A percentile compares a stretch with the other conserved stretches of the same genome.
phyloP scores from a whole-genome alignment of 2,888 invertebrate genomes.

The Diarsia rubi region DNA sequence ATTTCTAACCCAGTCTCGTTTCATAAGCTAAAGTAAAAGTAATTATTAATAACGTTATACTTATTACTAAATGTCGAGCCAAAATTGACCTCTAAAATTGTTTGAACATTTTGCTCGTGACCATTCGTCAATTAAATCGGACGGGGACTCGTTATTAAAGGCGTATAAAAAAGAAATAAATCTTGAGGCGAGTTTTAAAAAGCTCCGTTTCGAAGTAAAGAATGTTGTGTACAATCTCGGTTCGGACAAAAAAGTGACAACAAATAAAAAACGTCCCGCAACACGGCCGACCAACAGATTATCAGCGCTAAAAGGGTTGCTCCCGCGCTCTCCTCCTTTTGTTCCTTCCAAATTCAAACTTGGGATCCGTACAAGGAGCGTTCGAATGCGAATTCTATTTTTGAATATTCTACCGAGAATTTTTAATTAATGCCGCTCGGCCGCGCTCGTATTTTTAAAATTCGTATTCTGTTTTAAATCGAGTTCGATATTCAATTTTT shows the following conservation, averaged over 20 bases:
- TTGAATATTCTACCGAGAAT: slow-evolving; percentile 91
- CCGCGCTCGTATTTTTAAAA: slow-evolving; percentile 90
- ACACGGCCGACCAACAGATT: slow-evolving; percentile 90
- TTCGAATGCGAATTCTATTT: slow-evolving; percentile 91
- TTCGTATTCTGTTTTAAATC: slow-evolving; percentile 90
- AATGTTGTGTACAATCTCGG: slow-evolving; percentile 91
- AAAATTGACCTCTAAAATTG: slow-evolving; percentile 82
- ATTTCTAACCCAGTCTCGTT: slow-evolving; percentile 52
- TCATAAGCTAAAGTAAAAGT: slow-evolving; percentile 65
- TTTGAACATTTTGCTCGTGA: slow-evolving; percentile 83
- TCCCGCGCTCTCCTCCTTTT: slow-evolving; percentile 90
- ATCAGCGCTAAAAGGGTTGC: slow-evolving; percentile 91
- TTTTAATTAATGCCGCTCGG: slow-evolving; percentile 90
- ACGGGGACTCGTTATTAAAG: slow-evolving; percentile 86
- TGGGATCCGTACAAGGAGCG: slow-evolving; percentile 90
- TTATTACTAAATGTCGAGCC: slow-evolving; percentile 72
- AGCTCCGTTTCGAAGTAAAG: slow-evolving; percentile 90
- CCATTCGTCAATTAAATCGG: slow-evolving; percentile 89
- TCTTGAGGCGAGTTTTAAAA: slow-evolving; percentile 87
- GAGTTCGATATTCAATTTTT: slow-evolving; percentile 90
- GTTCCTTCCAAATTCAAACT: slow-evolving; percentile 91
- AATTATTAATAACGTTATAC: slow-evolving; percentile 65
- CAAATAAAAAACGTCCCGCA: slow-evolving; percentile 87
- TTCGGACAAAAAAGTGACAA: slow-evolving; percentile 91
- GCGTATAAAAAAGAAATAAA: slow-evolving; percentile 88